Conservation (phyloP, 53 echinoderm and acorn worm genomes). For the Astropecten irregularis region DNA sequence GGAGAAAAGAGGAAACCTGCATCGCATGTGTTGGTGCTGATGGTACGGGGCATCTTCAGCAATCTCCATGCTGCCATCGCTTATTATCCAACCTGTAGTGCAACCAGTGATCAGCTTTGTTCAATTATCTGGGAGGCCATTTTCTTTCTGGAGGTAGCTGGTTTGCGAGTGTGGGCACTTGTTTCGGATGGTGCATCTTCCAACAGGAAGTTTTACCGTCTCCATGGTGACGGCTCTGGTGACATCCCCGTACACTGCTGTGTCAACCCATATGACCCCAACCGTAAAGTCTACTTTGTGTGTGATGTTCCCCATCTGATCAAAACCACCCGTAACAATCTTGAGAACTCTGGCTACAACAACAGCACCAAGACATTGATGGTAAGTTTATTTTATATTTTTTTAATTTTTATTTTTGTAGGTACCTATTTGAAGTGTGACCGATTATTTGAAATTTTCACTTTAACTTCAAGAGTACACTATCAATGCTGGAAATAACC, state of each 20-base stretch:
- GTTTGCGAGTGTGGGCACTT: constrained; percentile 34
- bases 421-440: no score
- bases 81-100: constrained; percentile 34
- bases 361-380: not conserved
- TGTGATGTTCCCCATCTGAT: constrained; percentile 56
- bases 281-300: constrained; percentile 40
- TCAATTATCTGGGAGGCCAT: constrained; percentile 33
- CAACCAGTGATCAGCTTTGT: constrained; percentile 48
- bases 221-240: not conserved
- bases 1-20: constrained; percentile 10
- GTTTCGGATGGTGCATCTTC: constrained; percentile 22
- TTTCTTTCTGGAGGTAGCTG: constrained; percentile 33
- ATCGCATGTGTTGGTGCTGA: constrained; percentile 51
- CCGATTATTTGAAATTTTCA: no score
- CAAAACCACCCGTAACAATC: constrained; percentile 44
- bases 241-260: not conserved
- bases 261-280: constrained; percentile 2
- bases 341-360: constrained; percentile 36
- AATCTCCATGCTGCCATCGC: constrained; percentile 37
- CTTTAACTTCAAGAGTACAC: no score
- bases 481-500: no score
- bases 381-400: not conserved
- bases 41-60: constrained; percentile 44
- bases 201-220: constrained; percentile 13
- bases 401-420: not conserved